These are phyloP conservation scores for Morphnarchus princeps DNA, from an alignment of 2,113 vertebrate species.

Conservation along the genomic window DNA sequence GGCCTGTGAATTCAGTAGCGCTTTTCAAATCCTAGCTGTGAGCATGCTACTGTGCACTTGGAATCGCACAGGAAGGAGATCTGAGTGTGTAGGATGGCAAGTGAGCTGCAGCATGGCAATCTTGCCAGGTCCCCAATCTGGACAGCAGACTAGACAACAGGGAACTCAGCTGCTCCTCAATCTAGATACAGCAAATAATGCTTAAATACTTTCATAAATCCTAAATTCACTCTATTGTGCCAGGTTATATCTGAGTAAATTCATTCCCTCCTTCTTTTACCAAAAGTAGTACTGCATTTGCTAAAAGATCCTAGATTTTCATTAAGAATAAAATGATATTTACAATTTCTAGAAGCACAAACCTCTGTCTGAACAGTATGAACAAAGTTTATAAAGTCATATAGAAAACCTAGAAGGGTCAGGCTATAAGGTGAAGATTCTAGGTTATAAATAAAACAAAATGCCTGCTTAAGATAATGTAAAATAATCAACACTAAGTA, in stretches of 20 bases:
- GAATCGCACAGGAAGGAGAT: not conserved
- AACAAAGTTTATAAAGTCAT: not conserved
- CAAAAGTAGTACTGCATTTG: not conserved
- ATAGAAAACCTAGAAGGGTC: not conserved
- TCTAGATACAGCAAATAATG: not conserved
- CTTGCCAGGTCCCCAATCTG: not conserved
- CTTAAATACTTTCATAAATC: not conserved
- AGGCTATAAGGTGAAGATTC: not conserved
- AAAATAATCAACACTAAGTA: not conserved
- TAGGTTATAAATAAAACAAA: not conserved
- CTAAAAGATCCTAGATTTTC: not conserved
- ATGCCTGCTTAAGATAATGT: not conserved
- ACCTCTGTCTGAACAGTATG: not conserved
- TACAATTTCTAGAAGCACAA: not conserved
- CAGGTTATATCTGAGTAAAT: not conserved
- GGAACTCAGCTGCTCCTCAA: not conserved
- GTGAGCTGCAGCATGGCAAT: not conserved
- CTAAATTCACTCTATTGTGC: not conserved
- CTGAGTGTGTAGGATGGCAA: not conserved
- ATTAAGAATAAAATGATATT: not conserved
- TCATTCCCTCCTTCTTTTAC: not conserved
- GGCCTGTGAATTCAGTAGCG: not conserved
- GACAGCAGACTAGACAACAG: not conserved
- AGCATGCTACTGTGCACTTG: not conserved
- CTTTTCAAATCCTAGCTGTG: not conserved